These are phyloP conservation scores for Datnioides undecimradiatus DNA, from an alignment of 2,113 vertebrate genomes.

Conservation along the genomic window DNA sequence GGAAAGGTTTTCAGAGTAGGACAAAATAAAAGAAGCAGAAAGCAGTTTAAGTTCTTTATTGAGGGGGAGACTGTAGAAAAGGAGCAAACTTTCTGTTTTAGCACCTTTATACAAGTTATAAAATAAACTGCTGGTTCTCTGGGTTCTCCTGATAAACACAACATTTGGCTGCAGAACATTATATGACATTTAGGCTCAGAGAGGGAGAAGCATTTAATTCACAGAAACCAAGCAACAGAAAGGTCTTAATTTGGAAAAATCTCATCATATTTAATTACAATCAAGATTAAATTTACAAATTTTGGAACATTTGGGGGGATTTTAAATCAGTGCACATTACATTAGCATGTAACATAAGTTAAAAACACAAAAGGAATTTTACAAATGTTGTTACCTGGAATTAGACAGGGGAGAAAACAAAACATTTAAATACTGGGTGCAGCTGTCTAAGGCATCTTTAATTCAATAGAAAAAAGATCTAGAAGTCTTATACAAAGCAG, in stretches of 20 bases:
- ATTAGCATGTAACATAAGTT: constrained; percentile 75
- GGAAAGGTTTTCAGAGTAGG: too few species aligned
- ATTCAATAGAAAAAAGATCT: constrained; percentile 82
- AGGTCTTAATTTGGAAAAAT: constrained; percentile 55
- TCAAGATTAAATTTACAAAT: constrained; percentile 64
- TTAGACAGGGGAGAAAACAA: constrained; percentile 63
- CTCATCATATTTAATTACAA: constrained; percentile 65
- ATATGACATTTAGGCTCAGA: constrained; percentile 30
- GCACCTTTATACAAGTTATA: constrained; percentile 73
- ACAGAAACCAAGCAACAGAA: constrained; percentile 60
- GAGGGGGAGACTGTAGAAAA: constrained; percentile 75
- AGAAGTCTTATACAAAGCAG: constrained; percentile 80
- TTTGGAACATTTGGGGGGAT: constrained; percentile 71
- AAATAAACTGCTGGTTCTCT: constrained; percentile 67
- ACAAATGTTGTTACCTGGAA: constrained; percentile 81
- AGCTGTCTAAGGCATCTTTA: constrained; percentile 86
- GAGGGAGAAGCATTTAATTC: constrained; percentile 40
- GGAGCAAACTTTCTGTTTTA: constrained; percentile 70
- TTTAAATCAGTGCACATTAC: constrained; percentile 80
- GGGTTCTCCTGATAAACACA: constrained; percentile 51
- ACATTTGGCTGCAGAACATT: constrained; percentile 26
- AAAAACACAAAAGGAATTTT: constrained; percentile 76
- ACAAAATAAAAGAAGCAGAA: neutral
- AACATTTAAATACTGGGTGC: constrained; percentile 81
- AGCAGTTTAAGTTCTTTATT: constrained; percentile 79